Evolutionary conservation across 2,113 vertebrate genomes (phyloP), one percentile per base, ranked within the genome.

Genomic region (Mobula birostris): DNA sequence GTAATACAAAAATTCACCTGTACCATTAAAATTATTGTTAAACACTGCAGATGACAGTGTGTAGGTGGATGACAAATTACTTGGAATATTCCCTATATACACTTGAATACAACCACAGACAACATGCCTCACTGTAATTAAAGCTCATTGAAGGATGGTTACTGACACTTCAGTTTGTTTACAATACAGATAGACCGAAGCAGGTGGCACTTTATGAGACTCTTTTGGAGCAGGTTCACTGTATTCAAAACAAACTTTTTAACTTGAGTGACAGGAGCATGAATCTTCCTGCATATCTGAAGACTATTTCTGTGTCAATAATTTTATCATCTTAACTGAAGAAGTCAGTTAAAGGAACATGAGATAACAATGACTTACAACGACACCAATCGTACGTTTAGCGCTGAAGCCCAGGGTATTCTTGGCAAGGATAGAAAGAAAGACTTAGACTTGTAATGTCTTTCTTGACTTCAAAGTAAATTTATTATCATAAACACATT

Each of bases 211-310:
- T 83, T 83, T 83, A 83, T 24, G 48, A 56, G 80, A 24, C 21
- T 83, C 80, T 83, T 83, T 83, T 61, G 24, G 11, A 58, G 83
- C 83, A 61, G 21, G 83, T 87, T 87, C 24, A 27, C 24, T 61
- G 56, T 24, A 87, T 61, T 87, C 83, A 61, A 87, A 87, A 87
- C 24, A 87, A 61, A 87, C 83, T 21, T 61, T 87, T 87, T 87
- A 61, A 87, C 83, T 24, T 29, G 48, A 61, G 24, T 5, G 24
- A 61, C 56, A 58, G 83, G 83, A 61, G 83, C 56, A 87, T 87
- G 24, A 9, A 87, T 56, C 83, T 61, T 87, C 83, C 5, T 8
- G 8, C 58, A 56, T 11, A 61, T 48, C 2, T 83, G 15, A 83
- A 48, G 19, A 24, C 27, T 83, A 48, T 40, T 87, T 27, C 19